Evolutionary conservation across 23 tunicate species (phyloP).

Genomic region (Trididemnum miniatum): DNA sequence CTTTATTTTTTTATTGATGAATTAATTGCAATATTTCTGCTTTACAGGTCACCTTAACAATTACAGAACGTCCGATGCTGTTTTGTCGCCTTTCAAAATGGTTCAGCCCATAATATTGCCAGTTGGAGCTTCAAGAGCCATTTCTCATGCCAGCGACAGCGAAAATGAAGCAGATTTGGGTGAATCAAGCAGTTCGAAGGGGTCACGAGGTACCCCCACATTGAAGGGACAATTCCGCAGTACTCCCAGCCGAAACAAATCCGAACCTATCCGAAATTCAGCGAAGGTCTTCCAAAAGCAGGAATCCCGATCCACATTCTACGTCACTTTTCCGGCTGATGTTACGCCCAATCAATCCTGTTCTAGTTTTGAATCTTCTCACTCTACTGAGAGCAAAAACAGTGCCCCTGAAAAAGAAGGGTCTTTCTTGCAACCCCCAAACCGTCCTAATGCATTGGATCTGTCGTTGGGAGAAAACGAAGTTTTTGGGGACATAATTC

Average conservation of each 20-base stretch:
- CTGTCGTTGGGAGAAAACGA: conserved; percentile 8
- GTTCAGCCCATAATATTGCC: too few species aligned
- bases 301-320: conserved; percentile 12
- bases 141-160: not conserved
- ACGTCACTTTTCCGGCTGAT: not conserved
- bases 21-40: too few species aligned
- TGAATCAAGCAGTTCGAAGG: not conserved
- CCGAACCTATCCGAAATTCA: too few species aligned
- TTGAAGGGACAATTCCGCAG: too few species aligned
- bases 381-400: not conserved
- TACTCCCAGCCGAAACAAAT: too few species aligned
- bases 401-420: not conserved
- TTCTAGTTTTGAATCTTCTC: not conserved
- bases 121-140: not conserved
- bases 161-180: not conserved
- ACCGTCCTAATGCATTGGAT: not conserved
- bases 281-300: not conserved
- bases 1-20: too few species aligned
- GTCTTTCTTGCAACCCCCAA: too few species aligned
- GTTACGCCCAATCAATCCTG: not conserved
- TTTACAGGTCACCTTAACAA: too few species aligned
- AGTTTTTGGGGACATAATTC: not conserved
- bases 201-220: too few species aligned
- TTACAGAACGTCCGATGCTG: too few species aligned
- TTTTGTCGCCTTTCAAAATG: too few species aligned